phyloP scores from a whole-genome alignment of 2,888 invertebrate genomes.

The Phoronis australis region DNA sequence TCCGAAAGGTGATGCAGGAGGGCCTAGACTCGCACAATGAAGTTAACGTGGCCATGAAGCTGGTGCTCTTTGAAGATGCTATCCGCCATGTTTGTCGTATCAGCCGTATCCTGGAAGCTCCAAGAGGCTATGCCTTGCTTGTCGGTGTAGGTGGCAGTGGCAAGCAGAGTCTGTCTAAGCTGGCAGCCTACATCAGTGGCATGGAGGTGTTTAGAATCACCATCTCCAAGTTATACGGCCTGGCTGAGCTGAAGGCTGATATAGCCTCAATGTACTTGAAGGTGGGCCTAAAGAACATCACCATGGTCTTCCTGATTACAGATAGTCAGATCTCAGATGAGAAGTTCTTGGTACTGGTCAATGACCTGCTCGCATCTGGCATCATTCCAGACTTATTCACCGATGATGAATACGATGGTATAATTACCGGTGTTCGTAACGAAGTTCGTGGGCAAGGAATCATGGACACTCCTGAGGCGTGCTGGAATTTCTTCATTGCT shows the following conservation, averaged over 20 bases:
- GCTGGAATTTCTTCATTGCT: constrained; percentile 97
- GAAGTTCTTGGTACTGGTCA: constrained; percentile 88
- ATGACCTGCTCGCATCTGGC: constrained; percentile 90
- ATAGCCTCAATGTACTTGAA: constrained; percentile 81
- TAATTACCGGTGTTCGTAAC: constrained; percentile 71
- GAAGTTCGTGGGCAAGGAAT: constrained; percentile 69
- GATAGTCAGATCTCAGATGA: constrained; percentile 96
- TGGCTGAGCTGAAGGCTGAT: constrained; percentile 80
- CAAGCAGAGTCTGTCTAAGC: constrained; percentile 84
- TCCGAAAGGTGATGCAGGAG: constrained; percentile 79
- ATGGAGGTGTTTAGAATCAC: constrained; percentile 92
- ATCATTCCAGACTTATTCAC: constrained; percentile 93
- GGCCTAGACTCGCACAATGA: constrained; percentile 92
- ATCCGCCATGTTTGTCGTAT: constrained; percentile 92
- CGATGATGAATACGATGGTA: constrained; percentile 93
- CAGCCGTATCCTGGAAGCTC: constrained; percentile 88
- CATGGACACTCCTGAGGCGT: constrained; percentile 87
- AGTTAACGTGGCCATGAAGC: constrained; percentile 93
- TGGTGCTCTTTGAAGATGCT: constrained; percentile 94
- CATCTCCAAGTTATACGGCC: constrained; percentile 81
- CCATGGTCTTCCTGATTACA: constrained; percentile 92
- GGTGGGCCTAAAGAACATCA: constrained; percentile 87
- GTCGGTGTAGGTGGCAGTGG: constrained; percentile 97
- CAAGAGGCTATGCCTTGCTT: constrained; percentile 86
- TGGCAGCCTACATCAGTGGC: constrained; percentile 90